A percentile compares a stretch with the other conserved stretches of the same genome.
Evolutionary conservation across 2,888 invertebrate species (phyloP).

Genomic region (Theodoxus fluviatilis): DNA sequence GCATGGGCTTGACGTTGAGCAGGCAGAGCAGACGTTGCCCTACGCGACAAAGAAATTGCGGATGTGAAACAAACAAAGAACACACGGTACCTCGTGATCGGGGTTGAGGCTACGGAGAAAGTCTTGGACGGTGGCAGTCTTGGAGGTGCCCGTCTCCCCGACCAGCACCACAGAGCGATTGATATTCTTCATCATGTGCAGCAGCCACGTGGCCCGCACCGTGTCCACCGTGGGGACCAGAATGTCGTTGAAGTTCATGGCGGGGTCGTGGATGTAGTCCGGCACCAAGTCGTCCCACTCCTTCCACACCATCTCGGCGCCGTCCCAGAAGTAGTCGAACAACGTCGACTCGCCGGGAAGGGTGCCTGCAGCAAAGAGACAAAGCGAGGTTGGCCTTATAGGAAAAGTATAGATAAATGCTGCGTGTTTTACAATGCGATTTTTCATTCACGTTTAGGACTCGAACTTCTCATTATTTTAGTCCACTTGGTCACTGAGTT

Average conservation of each 20-base stretch:
- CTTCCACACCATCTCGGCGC: constrained; percentile 75
- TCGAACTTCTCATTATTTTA: too few relatives aligned
- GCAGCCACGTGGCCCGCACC: constrained; percentile 79
- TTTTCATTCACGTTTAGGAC: too few relatives aligned
- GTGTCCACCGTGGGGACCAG: constrained; percentile 91
- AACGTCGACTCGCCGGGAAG: constrained; percentile 78
- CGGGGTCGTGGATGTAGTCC: constrained; percentile 76
- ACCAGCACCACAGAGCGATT: constrained; percentile 83
- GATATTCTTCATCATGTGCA: constrained; percentile 74
- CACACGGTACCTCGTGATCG: constrained; percentile 70
- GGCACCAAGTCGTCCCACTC: constrained; percentile 86
- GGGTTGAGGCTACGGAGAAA: constrained; percentile 77
- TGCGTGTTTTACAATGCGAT: too few relatives aligned
- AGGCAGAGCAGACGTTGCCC: too few relatives aligned
- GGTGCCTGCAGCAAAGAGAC: constrained; percentile 71
- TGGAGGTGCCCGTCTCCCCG: constrained; percentile 91
- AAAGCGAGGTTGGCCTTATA: too few relatives aligned
- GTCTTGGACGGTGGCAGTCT: constrained; percentile 86
- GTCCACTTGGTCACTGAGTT: too few relatives aligned
- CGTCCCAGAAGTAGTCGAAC: constrained; percentile 83
- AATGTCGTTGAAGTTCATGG: constrained; percentile 79
- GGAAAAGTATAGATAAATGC: too few relatives aligned
- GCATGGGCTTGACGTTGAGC: too few relatives aligned
- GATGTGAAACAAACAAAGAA: too few relatives aligned
- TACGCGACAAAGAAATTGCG: constrained; percentile 62